A percentile compares a stretch with the other conserved stretches of the same genome.
These are phyloP conservation scores for Psix sp. DNA, from an alignment of 1,140 invertebrate species.

Conservation along the genomic window DNA sequence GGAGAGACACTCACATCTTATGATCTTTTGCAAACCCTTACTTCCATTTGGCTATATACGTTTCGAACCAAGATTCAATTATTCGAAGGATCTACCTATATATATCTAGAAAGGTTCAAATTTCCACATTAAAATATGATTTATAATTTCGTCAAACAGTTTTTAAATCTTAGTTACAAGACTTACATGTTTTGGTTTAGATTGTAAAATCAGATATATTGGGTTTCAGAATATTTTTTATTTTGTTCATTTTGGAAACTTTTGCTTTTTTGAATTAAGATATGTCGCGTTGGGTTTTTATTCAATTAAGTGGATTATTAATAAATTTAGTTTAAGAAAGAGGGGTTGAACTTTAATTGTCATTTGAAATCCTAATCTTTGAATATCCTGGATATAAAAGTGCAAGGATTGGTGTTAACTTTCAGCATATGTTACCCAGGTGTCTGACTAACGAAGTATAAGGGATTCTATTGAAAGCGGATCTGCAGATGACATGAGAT, in stretches of 20 bases:
- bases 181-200: too few species aligned
- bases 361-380: slow-evolving; percentile 12
- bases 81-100: too few species aligned
- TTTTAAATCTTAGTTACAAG: too few species aligned
- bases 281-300: too few species aligned
- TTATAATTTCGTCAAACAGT: too few species aligned
- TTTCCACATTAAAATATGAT: too few species aligned
- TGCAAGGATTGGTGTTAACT: slow-evolving; percentile 18
- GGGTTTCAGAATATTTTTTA: too few species aligned
- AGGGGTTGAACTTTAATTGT: neutral
- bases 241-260: too few species aligned
- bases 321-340: neutral
- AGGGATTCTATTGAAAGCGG: slow-evolving; percentile 9
- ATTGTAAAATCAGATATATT: too few species aligned
- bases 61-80: slow-evolving; percentile 13
- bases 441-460: slow-evolving; percentile 51
- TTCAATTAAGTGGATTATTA: too few species aligned
- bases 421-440: slow-evolving; percentile 66
- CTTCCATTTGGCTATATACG: slow-evolving; percentile 35
- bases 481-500: slow-evolving; percentile 11
- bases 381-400: neutral
- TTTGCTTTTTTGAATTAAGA: too few species aligned
- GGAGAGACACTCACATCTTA: slow-evolving; percentile 28
- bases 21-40: slow-evolving; percentile 32
- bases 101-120: too few species aligned